Percentiles rank a stretch among this genome's conserved stretches.
These are phyloP conservation scores for Meteorus cinctellus DNA, from an alignment of 2,888 invertebrate species.

Conservation along the genomic window DNA sequence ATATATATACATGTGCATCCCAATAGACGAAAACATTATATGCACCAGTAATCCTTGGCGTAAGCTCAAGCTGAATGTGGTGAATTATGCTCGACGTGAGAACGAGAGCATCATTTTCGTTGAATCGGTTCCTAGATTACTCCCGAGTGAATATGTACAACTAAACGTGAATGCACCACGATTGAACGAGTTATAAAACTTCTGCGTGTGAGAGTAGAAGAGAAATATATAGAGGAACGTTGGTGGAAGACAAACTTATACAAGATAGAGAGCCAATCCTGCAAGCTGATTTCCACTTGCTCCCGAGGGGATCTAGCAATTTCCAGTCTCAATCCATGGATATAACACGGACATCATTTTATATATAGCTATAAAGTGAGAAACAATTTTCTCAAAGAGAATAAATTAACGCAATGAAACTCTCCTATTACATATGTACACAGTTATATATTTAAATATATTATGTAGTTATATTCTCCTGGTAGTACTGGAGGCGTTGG, in stretches of 20 bases:
- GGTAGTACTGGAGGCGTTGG: too few species aligned
- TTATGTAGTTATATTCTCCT: too few species aligned
- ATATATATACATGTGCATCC: background rate
- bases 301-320: constrained; percentile 43
- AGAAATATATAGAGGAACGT: background rate
- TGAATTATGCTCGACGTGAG: background rate
- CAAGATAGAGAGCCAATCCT: constrained; percentile 15
- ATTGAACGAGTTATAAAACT: constrained; percentile 13
- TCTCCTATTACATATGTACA: background rate
- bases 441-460: background rate
- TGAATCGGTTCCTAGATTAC: constrained; percentile 23
- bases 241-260: constrained; percentile 17
- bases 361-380: constrained; percentile 44
- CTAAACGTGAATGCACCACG: constrained; percentile 11
- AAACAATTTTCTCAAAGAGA: constrained; percentile 61
- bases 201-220: background rate
- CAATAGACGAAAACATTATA: background rate
- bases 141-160: constrained; percentile 31
- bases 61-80: background rate
- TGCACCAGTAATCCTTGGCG: background rate
- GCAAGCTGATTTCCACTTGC: constrained; percentile 6
- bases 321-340: constrained; percentile 47
- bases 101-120: constrained; percentile 6
- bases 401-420: constrained; percentile 54
- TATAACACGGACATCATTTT: constrained; percentile 31